A percentile compares a stretch with the other conserved stretches of the same genome.
These are phyloP conservation scores for Intellagama lesueurii DNA, from an alignment of 2,797 vertebrate genomes.

Conservation along the genomic window DNA sequence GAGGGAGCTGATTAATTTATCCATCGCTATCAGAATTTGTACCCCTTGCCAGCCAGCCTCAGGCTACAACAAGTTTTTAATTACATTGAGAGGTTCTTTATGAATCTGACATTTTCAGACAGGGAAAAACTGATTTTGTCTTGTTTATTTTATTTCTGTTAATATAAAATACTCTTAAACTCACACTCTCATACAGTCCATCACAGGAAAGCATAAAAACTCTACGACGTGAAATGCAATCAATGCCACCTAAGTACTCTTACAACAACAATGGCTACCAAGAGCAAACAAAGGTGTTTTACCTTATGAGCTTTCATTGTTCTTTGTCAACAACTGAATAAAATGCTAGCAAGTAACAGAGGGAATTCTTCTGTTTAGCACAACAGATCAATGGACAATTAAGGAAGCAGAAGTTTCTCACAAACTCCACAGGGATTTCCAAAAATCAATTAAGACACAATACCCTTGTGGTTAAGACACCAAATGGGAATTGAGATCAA, in stretches of 20 bases:
- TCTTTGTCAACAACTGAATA: constrained; percentile 12
- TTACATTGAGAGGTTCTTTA: not conserved
- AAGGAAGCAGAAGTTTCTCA: constrained; percentile 54
- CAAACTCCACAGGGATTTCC: constrained; percentile 47
- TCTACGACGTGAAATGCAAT: constrained; percentile 25
- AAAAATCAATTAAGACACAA: constrained; percentile 23
- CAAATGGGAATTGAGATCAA: rapidly evolving
- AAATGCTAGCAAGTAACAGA: constrained; percentile 36
- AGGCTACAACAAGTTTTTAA: not conserved
- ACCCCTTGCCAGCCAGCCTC: not conserved
- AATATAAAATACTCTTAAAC: constrained; percentile 3
- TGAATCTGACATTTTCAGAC: not conserved
- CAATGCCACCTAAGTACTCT: constrained; percentile 27
- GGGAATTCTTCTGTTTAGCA: constrained; percentile 43
- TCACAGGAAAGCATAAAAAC: constrained; percentile 15
- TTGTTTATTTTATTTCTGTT: constrained; percentile 16
- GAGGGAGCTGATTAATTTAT: not conserved
- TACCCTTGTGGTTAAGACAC: constrained; percentile 5
- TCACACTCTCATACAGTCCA: not conserved
- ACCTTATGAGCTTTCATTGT: constrained; percentile 8
- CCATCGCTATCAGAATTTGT: not conserved
- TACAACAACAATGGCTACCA: constrained; percentile 53
- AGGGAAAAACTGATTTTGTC: not conserved
- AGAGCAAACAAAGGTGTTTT: constrained; percentile 37
- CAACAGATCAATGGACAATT: constrained; percentile 68